Evolutionary conservation across 2,888 invertebrate species (phyloP).

Genomic region (Amiota minor): DNA sequence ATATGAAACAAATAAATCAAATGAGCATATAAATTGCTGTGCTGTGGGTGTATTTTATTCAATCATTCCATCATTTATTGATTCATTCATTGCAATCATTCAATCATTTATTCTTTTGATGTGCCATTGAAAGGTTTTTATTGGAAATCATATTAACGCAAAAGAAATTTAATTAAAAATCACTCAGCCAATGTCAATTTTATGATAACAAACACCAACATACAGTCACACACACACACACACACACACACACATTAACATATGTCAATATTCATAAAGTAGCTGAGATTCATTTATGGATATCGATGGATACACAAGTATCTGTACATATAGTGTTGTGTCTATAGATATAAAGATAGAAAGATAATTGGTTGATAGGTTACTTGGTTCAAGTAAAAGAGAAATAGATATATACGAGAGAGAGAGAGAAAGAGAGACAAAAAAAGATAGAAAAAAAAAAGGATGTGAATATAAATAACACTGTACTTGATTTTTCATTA

Average conservation of each 20-base stretch:
- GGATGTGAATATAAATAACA: no score
- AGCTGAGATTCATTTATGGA: neutral
- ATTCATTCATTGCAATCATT: neutral
- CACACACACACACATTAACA: neutral
- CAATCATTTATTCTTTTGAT: neutral
- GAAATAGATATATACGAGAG: no score
- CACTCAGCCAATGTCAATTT: slow-evolving; percentile 50
- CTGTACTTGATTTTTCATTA: neutral
- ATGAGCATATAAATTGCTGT: slow-evolving; percentile 13
- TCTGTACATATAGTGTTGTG: neutral
- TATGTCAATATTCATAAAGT: neutral
- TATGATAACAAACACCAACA: slow-evolving; percentile 43
- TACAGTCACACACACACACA: neutral
- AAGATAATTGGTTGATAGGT: no score
- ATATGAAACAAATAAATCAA: slow-evolving; percentile 26
- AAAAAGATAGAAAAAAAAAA: no score
- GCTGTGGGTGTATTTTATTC: neutral
- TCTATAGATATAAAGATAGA: no score
- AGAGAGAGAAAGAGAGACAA: no score
- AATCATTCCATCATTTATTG: neutral
- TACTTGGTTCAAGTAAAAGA: no score
- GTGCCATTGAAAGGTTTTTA: neutral
- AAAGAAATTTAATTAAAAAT: slow-evolving; percentile 50
- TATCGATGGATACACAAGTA: neutral
- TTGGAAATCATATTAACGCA: slow-evolving; percentile 25